These are phyloP conservation scores for Neotragus moschatus DNA, from an alignment of 2,113 vertebrate species.

Conservation along the genomic window DNA sequence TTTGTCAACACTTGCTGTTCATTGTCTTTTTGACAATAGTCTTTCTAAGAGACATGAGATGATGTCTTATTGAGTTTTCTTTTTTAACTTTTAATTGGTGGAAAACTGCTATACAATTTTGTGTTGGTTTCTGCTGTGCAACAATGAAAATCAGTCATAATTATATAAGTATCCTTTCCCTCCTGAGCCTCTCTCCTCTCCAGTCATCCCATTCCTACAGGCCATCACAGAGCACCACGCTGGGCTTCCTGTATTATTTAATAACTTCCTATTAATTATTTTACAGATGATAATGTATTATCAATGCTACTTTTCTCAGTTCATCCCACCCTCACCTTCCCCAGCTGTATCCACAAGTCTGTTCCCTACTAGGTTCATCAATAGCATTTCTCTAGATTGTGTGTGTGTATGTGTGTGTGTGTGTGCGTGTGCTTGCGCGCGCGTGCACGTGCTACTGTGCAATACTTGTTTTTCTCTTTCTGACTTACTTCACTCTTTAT, in stretches of 20 bases:
- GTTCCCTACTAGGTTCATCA: not conserved
- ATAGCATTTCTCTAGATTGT: not conserved
- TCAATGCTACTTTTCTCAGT: not conserved
- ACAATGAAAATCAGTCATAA: not conserved
- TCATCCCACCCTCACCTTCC: not conserved
- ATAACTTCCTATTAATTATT: not conserved
- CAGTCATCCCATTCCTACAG: not conserved
- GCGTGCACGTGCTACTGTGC: fast-evolving
- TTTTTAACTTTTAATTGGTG: not conserved
- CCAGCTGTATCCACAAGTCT: not conserved
- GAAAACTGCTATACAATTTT: not conserved
- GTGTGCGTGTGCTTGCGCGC: too few relatives aligned
- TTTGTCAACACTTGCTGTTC: not conserved
- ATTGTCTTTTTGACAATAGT: not conserved
- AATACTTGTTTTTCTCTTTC: not conserved
- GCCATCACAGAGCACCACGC: not conserved
- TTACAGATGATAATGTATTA: not conserved
- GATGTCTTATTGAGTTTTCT: not conserved
- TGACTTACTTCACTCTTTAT: not conserved
- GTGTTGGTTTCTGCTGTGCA: not conserved
- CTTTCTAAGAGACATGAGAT: not conserved
- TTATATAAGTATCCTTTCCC: not conserved
- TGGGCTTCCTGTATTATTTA: not conserved
- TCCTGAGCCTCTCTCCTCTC: not conserved
- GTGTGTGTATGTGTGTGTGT: fast-evolving